These are phyloP conservation scores for Lagopus leucura DNA, from an alignment of 2,113 vertebrate species.

Conservation along the genomic window DNA sequence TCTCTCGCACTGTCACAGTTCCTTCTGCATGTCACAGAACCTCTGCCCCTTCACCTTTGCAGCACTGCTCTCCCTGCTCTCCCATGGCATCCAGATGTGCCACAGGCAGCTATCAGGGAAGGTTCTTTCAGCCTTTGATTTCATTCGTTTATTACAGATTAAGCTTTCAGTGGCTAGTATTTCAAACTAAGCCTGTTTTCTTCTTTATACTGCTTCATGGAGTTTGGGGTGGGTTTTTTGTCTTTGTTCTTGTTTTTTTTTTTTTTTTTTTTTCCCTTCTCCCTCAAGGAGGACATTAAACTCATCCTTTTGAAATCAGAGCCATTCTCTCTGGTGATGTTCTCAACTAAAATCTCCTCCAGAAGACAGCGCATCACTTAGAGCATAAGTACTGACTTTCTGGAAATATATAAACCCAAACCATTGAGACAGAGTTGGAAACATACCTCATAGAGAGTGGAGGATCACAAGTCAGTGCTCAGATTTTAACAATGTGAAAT, in stretches of 20 bases:
- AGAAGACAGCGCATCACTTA: neutral
- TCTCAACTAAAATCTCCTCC: neutral
- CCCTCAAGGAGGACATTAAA: neutral
- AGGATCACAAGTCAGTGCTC: neutral
- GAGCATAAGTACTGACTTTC: neutral
- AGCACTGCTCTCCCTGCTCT: neutral
- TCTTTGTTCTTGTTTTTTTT: neutral
- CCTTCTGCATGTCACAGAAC: rapidly evolving
- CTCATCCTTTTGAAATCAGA: neutral
- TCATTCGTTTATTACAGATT: neutral
- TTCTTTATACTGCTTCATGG: neutral
- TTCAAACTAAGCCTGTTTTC: neutral
- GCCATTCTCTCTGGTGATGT: neutral
- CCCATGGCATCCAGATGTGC: neutral
- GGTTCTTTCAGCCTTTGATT: neutral
- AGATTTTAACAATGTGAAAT: constrained; percentile 1
- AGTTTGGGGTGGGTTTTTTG: neutral
- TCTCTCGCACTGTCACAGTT: neutral
- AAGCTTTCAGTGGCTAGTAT: neutral
- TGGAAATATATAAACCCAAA: neutral
- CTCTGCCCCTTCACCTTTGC: neutral
- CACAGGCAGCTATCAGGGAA: neutral
- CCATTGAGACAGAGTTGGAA: neutral
- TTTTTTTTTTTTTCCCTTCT: neutral
- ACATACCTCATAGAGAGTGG: neutral